These are phyloP conservation scores for Enteromius treurensis DNA, from an alignment of 2,797 vertebrate genomes.

Conservation along the genomic window DNA sequence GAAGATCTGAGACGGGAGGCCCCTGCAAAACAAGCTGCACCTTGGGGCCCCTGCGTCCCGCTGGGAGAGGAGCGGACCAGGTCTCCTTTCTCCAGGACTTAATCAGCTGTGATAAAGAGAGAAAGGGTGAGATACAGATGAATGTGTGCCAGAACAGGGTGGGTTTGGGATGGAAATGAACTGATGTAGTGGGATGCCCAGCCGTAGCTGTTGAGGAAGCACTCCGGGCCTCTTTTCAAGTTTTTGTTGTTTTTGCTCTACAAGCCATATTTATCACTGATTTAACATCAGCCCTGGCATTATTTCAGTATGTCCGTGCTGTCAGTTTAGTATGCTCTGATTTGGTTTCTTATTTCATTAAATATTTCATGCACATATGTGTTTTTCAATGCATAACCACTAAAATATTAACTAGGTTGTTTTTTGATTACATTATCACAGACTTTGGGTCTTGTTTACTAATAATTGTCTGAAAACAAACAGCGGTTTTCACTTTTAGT, in stretches of 20 bases:
- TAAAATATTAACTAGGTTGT: background rate
- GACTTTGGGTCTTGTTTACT: background rate
- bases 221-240: conserved; percentile 59
- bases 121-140: conserved; percentile 33
- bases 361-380: conserved; percentile 1
- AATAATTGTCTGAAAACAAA: background rate
- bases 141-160: conserved; percentile 43
- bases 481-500: background rate
- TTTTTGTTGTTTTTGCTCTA: conserved; percentile 33
- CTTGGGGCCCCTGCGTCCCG: conserved; percentile 14
- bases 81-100: conserved; percentile 44
- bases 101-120: conserved; percentile 48
- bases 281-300: background rate
- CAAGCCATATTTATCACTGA: conserved; percentile 58
- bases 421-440: background rate
- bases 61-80: conserved; percentile 2
- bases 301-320: background rate
- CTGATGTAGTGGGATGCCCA: conserved; percentile 35
- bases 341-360: background rate
- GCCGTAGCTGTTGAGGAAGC: conserved; percentile 56
- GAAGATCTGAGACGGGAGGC: conserved; percentile 81
- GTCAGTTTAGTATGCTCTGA: conserved; percentile 6
- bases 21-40: conserved; percentile 21
- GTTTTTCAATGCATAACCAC: conserved; percentile 28
- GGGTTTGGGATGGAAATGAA: conserved; percentile 52